Percentiles rank a stretch among this genome's conserved stretches.
Evolutionary conservation across 92 coral and sea anemone species (phyloP).

Genomic region (Paramuricea clavata): DNA sequence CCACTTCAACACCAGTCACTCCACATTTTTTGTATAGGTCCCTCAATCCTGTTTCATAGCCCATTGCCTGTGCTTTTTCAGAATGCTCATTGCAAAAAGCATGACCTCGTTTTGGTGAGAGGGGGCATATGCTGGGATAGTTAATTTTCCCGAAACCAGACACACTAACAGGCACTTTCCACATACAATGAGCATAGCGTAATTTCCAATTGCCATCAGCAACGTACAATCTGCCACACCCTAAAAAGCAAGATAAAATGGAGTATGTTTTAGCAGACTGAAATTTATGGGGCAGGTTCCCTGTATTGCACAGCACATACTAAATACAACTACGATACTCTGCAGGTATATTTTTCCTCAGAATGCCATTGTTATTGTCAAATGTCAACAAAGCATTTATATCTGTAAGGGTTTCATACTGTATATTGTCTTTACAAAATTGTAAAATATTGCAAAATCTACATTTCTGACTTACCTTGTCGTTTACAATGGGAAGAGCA

Average conservation of each 20-base stretch:
- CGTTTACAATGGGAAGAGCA: slow-evolving; percentile 38
- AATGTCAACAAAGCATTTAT: neutral
- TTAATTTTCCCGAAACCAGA: slow-evolving; percentile 48
- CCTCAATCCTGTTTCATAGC: slow-evolving; percentile 32
- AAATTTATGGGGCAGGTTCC: neutral
- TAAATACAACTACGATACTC: neutral
- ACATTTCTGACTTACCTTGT: slow-evolving; percentile 17
- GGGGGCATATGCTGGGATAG: slow-evolving; percentile 56
- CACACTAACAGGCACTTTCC: slow-evolving; percentile 50
- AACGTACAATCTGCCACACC: slow-evolving; percentile 51
- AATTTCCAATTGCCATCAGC: slow-evolving; percentile 62
- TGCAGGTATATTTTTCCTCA: neutral
- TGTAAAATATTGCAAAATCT: too few species aligned
- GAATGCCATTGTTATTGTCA: neutral
- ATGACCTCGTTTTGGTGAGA: slow-evolving; percentile 55
- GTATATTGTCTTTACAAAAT: too few species aligned
- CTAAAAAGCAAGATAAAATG: slow-evolving; percentile 18
- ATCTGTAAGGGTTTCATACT: neutral
- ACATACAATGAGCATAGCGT: slow-evolving; percentile 46
- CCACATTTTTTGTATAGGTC: neutral
- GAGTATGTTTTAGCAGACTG: neutral
- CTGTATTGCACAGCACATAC: neutral
- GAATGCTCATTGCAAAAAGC: slow-evolving; percentile 52
- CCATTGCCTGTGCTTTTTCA: neutral
- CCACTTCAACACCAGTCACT: neutral